Conservation (phyloP, 2,113 vertebrate species). For the Carassius gibelio region DNA sequence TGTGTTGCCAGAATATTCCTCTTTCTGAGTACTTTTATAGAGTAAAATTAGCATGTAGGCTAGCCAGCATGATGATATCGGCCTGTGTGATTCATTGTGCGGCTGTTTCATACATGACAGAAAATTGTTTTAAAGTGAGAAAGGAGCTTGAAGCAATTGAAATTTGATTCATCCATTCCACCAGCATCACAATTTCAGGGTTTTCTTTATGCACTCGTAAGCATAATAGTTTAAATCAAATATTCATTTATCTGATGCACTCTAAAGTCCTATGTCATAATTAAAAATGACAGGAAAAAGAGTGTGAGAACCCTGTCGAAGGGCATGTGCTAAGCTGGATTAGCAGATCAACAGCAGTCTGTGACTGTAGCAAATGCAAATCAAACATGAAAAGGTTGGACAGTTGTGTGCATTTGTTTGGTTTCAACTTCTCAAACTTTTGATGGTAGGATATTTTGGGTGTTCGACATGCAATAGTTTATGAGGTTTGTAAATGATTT, state of each 20-base stretch:
- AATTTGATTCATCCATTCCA: neutral
- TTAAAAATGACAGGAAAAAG: conserved; percentile 10
- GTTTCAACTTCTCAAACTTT: neutral
- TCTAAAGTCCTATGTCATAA: neutral
- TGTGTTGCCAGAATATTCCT: neutral
- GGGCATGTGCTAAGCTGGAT: conserved; percentile 15
- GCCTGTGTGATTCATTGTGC: neutral
- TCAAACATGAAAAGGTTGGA: neutral
- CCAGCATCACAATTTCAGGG: neutral
- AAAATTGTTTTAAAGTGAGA: neutral
- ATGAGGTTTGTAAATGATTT: neutral
- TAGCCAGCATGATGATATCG: neutral
- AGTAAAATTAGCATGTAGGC: neutral
- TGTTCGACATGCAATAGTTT: neutral
- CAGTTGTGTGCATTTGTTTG: neutral
- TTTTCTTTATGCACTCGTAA: neutral
- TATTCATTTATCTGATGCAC: neutral
- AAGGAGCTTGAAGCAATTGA: neutral
- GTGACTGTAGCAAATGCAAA: neutral
- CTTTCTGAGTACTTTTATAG: neutral
- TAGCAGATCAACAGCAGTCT: neutral
- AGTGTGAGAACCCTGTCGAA: neutral
- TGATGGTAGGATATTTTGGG: neutral
- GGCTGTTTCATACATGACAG: neutral
- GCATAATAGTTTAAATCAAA: neutral